A percentile compares a stretch with the other conserved stretches of the same genome.
Evolutionary conservation across 2,113 vertebrate genomes (phyloP).

Genomic region (Aleadryas rufinucha): DNA sequence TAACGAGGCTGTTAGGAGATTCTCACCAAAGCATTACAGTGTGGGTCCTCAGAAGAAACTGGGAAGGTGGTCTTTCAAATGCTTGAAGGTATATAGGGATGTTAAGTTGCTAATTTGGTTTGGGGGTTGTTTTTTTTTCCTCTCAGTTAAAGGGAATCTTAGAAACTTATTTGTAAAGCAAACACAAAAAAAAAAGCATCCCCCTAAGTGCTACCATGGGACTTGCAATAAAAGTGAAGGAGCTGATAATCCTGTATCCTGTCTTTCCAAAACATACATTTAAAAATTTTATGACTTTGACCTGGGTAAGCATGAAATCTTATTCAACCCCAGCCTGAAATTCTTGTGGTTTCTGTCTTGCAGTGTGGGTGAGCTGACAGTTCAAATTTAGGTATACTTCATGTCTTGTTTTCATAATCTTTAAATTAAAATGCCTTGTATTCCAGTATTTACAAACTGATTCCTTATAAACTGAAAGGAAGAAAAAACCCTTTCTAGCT

Average conservation of each 20-base stretch:
- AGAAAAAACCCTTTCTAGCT: neutral
- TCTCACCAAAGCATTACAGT: neutral
- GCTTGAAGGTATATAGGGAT: neutral
- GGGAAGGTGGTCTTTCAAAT: neutral
- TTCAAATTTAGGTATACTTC: neutral
- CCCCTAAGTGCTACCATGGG: neutral
- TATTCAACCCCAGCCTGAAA: neutral
- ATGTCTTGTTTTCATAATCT: neutral
- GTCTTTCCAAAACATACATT: neutral
- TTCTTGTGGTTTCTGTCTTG: neutral
- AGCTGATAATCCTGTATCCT: neutral
- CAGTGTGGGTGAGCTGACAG: neutral
- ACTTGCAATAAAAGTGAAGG: neutral
- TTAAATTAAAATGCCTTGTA: neutral
- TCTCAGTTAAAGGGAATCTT: neutral
- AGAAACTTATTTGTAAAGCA: neutral
- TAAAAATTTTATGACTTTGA: neutral
- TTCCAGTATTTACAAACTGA: neutral
- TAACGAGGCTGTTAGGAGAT: neutral
- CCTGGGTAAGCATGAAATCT: neutral
- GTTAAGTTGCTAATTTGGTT: neutral
- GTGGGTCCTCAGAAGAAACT: neutral
- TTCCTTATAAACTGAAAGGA: neutral
- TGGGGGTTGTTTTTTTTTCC: accelerated
- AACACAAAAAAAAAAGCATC: neutral